Base-by-base conservation (phyloP, 1,140 invertebrate species). In the Zophobas atratus region DNA sequence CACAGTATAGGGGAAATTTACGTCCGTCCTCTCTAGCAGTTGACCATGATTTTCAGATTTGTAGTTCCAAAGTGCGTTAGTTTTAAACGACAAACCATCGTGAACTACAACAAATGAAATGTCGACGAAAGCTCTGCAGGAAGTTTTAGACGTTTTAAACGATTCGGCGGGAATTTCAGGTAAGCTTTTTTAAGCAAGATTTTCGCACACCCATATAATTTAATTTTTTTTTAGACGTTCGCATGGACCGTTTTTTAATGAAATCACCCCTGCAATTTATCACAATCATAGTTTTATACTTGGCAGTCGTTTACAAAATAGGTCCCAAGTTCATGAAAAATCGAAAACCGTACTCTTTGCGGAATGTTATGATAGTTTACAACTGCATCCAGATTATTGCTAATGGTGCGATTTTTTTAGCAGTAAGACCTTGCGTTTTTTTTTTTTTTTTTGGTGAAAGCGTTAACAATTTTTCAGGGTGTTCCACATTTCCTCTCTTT, bases 211-310 rank as follows among this genome's bases (percentile, higher is more conserved):
- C 20, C 20, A 20, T 0, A 20, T 20, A 20, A 20, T 20, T 20
- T 20, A 20, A n/a, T 46, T 8, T 46, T 38, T 1, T 67, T 67
- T 41, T 43, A 67, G 60, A 67, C 33, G 2, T 32, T 41, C 60
- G 60, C 0, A 67, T 67, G 60, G 39, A 67, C 34, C 60, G 38
- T 5, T 67, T 67, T 67, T 43, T 67, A 20, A 36, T 67, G 39
- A 43, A 43, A 1, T 41, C 60, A 43, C 60, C 60, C 4, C 8
- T 67, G 4, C 60, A 67, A 67, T 6, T 43, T 0, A 67, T 67
- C 60, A 32, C 60, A 67, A 32, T 6, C 6, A 43, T 41, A 20
- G 6, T 6, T 1, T 6, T 67, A 8, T 67, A 67, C 39, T 20
- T 67, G 1, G 8, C 6, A 33, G 1, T 39, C 0, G 35, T 67